Evolutionary conservation across 2,888 invertebrate genomes (phyloP).

Genomic region (Lamproptera curius): DNA sequence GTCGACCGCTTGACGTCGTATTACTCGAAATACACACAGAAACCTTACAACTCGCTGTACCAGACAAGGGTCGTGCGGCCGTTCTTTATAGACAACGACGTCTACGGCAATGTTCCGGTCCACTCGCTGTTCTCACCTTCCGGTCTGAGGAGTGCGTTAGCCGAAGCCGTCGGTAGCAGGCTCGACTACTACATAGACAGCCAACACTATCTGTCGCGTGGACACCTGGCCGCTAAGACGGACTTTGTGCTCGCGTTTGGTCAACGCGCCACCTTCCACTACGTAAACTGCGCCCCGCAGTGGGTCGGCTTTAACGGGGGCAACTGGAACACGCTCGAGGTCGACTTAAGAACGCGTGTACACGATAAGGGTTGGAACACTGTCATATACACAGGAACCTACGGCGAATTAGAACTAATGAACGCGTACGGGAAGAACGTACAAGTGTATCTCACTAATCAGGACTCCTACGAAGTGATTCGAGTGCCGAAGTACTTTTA

Average conservation of each 20-base stretch:
- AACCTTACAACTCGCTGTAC: constrained; percentile 58
- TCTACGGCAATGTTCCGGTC: constrained; percentile 46
- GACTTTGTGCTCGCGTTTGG: constrained; percentile 80
- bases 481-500: constrained; percentile 68
- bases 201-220: constrained; percentile 70
- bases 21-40: constrained; percentile 63
- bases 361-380: constrained; percentile 48
- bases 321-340: constrained; percentile 78
- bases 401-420: constrained; percentile 73
- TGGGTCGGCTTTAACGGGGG: constrained; percentile 81
- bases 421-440: constrained; percentile 52
- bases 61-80: constrained; percentile 58
- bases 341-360: constrained; percentile 57
- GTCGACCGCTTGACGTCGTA: constrained; percentile 41
- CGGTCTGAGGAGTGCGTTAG: constrained; percentile 48
- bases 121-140: constrained; percentile 50
- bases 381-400: constrained; percentile 79
- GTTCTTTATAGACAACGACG: constrained; percentile 48
- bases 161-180: constrained; percentile 41
- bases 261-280: constrained; percentile 81
- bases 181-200: constrained; percentile 59
- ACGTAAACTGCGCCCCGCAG: constrained; percentile 82
- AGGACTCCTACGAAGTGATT: constrained; percentile 59
- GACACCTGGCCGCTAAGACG: constrained; percentile 81
- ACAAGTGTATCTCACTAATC: constrained; percentile 57